Percentiles rank a stretch among this genome's conserved stretches.
phyloP scores from a whole-genome alignment of 2,113 vertebrate species.

The Crotalus tigris region DNA sequence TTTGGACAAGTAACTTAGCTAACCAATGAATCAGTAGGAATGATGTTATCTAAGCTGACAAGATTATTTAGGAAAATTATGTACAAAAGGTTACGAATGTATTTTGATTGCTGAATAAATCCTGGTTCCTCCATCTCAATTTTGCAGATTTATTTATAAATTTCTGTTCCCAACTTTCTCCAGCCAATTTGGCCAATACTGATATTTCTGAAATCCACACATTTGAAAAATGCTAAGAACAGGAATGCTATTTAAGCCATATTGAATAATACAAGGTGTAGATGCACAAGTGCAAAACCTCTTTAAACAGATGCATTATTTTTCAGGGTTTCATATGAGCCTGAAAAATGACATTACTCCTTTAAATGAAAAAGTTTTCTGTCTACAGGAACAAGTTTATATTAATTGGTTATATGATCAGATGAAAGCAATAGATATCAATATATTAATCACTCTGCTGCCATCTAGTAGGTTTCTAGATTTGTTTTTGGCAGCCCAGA shows the following conservation, averaged over 20 bases:
- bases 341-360: too few relatives aligned
- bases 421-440: neutral
- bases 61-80: neutral
- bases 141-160: neutral
- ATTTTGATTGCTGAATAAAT: neutral
- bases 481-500: neutral
- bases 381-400: too few relatives aligned
- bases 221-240: neutral
- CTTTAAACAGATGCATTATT: too few relatives aligned
- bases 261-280: too few relatives aligned
- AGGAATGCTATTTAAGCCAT: too few relatives aligned
- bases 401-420: neutral
- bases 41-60: neutral
- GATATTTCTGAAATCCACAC: neutral
- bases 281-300: too few relatives aligned
- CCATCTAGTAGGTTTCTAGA: neutral
- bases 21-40: neutral
- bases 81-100: neutral
- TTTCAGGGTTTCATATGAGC: too few relatives aligned
- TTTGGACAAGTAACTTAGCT: neutral
- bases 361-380: too few relatives aligned
- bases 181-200: neutral
- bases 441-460: neutral
- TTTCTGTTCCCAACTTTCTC: neutral
- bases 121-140: neutral